A percentile compares a stretch with the other conserved stretches of the same genome.
Conservation (phyloP, 1,140 invertebrate species). For the Brachionus angularis region DNA sequence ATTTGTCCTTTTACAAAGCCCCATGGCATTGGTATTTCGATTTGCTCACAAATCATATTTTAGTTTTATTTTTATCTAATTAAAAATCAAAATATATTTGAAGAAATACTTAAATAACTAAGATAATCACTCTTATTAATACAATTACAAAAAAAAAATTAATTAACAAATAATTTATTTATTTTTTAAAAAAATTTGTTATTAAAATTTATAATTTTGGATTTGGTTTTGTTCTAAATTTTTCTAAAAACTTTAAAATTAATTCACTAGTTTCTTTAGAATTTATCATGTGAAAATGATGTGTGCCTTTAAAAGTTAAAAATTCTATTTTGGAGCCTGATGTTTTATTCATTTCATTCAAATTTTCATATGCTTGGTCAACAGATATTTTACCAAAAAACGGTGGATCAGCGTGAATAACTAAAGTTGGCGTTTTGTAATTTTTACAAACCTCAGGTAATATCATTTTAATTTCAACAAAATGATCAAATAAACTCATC, state of each 20-base stretch:
- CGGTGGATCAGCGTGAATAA: conserved; percentile 29
- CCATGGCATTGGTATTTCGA: neutral
- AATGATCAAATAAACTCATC: conserved; percentile 17
- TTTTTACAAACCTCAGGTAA: neutral
- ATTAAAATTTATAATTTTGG: conserved; percentile 21
- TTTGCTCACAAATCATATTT: neutral
- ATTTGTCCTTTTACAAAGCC: neutral
- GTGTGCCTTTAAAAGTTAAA: conserved; percentile 30
- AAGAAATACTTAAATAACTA: neutral
- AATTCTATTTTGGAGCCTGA: conserved; percentile 10
- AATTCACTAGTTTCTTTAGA: conserved; percentile 27
- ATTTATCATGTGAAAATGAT: conserved; percentile 44
- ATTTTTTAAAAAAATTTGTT: neutral
- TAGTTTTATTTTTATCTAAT: conserved; percentile 7
- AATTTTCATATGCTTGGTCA: neutral
- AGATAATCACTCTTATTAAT: neutral
- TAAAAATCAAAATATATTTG: neutral
- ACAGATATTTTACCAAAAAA: neutral
- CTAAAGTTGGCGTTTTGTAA: neutral
- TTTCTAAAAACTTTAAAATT: conserved; percentile 25
- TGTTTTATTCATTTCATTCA: conserved; percentile 1
- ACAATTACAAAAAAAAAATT: neutral
- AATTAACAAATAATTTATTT: neutral
- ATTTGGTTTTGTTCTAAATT: neutral
- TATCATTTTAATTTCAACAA: conserved; percentile 10